A percentile compares a stretch with the other conserved stretches of the same genome.
Conservation (phyloP, 1,140 invertebrate genomes). For the Neodiprion virginianus region DNA sequence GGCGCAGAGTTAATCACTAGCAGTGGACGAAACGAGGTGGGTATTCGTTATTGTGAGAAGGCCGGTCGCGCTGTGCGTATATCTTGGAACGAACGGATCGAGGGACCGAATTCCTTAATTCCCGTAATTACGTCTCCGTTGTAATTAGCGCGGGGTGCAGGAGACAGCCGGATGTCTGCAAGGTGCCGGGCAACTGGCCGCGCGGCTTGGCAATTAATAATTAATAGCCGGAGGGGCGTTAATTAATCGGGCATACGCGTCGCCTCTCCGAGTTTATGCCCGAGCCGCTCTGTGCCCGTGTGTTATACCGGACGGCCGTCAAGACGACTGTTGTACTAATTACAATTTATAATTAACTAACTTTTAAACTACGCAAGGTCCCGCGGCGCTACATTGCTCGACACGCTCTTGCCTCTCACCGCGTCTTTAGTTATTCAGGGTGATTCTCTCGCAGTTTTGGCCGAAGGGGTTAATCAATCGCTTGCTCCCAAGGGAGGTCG, state of each 20-base stretch:
- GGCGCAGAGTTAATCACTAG: too few species aligned
- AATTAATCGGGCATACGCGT: conserved; percentile 49
- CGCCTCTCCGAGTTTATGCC: conserved; percentile 13
- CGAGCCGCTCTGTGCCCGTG: conserved; percentile 29
- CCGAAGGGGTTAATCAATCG: too few species aligned
- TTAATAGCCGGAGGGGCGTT: conserved; percentile 47
- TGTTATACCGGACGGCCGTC: conserved; percentile 17
- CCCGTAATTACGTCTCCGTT: background rate
- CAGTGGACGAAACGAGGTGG: too few species aligned
- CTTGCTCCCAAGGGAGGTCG: too few species aligned
- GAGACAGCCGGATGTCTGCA: conserved; percentile 42
- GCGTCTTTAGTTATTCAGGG: too few species aligned
- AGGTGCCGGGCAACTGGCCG: background rate
- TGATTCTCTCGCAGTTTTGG: too few species aligned
- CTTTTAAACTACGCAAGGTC: conserved; percentile 19
- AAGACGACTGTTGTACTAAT: conserved; percentile 41
- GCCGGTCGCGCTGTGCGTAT: too few species aligned
- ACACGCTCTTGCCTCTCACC: too few species aligned
- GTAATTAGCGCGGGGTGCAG: conserved; percentile 3
- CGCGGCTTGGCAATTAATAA: conserved; percentile 41
- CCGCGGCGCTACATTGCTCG: too few species aligned
- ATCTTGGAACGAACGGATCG: too few species aligned
- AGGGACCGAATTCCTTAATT: background rate
- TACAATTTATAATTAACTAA: conserved; percentile 61
- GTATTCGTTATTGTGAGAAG: too few species aligned